These are phyloP conservation scores for Heliothis peltigera DNA, from an alignment of 2,888 invertebrate species.

Conservation along the genomic window DNA sequence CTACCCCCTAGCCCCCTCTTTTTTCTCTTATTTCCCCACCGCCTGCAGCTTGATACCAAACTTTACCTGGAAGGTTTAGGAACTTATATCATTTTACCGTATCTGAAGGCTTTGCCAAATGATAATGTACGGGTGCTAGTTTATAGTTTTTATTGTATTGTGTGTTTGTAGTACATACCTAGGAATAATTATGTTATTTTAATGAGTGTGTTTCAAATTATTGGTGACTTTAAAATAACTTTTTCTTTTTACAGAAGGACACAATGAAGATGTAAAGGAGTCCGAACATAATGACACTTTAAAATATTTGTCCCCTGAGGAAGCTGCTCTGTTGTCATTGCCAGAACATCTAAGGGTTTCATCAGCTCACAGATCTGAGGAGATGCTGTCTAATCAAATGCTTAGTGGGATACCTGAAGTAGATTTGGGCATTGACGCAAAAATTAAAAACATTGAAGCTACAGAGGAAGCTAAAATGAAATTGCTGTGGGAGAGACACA, in stretches of 20 bases:
- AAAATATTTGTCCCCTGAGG: constrained; percentile 95
- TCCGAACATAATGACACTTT: constrained; percentile 83
- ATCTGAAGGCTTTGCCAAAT: no score
- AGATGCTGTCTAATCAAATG: constrained; percentile 99
- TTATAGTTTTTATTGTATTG: no score
- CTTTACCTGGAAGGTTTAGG: no score
- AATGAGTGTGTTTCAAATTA: no score
- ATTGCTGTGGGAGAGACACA: constrained; percentile 96
- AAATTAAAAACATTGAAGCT: constrained; percentile 99
- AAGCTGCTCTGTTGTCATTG: constrained; percentile 96
- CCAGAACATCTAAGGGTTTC: constrained; percentile 97
- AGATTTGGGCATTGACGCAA: constrained; percentile 99
- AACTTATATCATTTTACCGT: no score
- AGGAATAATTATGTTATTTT: no score
- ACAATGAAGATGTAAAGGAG: constrained; percentile 81
- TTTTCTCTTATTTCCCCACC: no score
- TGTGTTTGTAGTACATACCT: no score
- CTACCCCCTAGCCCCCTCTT: no score
- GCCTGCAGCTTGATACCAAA: no score
- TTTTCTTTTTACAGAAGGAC: constrained; percentile 76
- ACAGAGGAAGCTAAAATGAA: constrained; percentile 99
- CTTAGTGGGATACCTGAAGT: constrained; percentile 99
- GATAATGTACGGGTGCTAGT: no score
- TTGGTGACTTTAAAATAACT: background rate
- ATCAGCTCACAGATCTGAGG: constrained; percentile 96